Conservation (phyloP, 2,888 invertebrate species). For the Rotaria magnacalcarata region DNA sequence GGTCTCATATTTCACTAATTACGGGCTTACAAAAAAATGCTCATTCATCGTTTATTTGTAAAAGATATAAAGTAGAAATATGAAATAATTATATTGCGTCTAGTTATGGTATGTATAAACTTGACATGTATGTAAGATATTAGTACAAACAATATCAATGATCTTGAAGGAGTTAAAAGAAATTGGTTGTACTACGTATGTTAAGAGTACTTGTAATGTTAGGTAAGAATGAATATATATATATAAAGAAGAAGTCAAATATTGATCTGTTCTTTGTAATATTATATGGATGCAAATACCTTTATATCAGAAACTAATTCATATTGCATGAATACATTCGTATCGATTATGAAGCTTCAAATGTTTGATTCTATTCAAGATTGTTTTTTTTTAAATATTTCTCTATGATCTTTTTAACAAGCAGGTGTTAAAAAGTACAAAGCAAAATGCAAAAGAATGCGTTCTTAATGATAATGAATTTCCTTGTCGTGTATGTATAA, state of each 20-base stretch:
- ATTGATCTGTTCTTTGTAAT: neutral
- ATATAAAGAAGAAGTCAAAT: neutral
- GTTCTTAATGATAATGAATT: neutral
- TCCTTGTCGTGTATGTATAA: neutral
- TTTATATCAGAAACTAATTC: neutral
- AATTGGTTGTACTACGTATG: neutral
- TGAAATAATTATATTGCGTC: too few species aligned
- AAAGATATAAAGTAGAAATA: too few species aligned
- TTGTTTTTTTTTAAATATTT: too few species aligned
- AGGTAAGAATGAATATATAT: neutral
- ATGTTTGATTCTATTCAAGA: too few species aligned
- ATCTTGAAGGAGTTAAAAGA: neutral
- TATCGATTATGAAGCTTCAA: too few species aligned
- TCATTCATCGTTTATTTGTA: too few species aligned
- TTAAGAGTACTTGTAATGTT: neutral
- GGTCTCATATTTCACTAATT: too few species aligned
- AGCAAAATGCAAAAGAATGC: too few species aligned
- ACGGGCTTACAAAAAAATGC: too few species aligned
- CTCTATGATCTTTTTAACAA: too few species aligned
- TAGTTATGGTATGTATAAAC: neutral
- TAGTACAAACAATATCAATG: neutral
- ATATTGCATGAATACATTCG: too few species aligned
- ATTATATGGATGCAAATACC: neutral
- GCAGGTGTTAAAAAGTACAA: too few species aligned
- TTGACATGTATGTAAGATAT: constrained; percentile 5